Evolutionary conservation across 2,888 invertebrate genomes (phyloP).

Genomic region (Stegana nigrithorax): DNA sequence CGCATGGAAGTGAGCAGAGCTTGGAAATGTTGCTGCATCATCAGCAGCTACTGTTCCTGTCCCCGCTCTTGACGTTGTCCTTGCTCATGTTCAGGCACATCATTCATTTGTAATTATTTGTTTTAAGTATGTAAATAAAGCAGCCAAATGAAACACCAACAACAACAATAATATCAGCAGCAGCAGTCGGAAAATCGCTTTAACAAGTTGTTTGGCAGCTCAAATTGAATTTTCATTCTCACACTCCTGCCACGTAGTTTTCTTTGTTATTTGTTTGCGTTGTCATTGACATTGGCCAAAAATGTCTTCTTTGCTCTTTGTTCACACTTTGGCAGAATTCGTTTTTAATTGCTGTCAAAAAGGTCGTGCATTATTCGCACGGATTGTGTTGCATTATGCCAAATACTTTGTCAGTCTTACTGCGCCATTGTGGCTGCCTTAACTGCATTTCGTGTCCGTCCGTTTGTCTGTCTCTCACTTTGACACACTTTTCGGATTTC

Average conservation of each 20-base stretch:
- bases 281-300: neutral
- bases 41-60: no score
- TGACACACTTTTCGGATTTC: slow-evolving; percentile 11
- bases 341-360: slow-evolving; percentile 54
- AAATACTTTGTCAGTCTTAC: slow-evolving; percentile 41
- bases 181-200: slow-evolving; percentile 3
- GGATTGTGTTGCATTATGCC: slow-evolving; percentile 43
- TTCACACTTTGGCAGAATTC: slow-evolving; percentile 35
- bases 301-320: neutral
- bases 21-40: no score
- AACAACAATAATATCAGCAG: neutral
- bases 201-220: neutral
- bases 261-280: neutral
- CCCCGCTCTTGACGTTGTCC: no score
- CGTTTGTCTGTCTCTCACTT: neutral
- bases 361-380: slow-evolving; percentile 27
- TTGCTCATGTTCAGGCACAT: slow-evolving; percentile 17
- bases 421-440: no score
- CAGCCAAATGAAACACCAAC: neutral
- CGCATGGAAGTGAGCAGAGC: no score
- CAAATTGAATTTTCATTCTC: neutral
- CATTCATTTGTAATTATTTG: slow-evolving; percentile 60
- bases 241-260: neutral
- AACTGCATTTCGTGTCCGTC: no score
- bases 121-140: slow-evolving; percentile 46